These are phyloP conservation scores for Australoheros scitulus DNA, from an alignment of 2,113 vertebrate species.

Conservation along the genomic window DNA sequence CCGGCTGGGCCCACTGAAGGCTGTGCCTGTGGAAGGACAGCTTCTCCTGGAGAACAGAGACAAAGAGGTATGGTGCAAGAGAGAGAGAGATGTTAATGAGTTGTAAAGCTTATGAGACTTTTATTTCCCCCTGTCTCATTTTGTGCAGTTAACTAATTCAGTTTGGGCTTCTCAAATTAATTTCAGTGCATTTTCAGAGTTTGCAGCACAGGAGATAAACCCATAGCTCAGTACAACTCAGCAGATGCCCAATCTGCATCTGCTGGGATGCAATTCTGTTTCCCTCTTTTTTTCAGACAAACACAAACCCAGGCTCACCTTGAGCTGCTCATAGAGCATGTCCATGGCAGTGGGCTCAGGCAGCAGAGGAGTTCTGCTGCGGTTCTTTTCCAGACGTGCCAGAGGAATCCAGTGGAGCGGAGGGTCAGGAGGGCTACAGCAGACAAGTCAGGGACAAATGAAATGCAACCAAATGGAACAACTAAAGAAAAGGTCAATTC, in stretches of 20 bases:
- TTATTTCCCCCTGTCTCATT: slow-evolving; percentile 9
- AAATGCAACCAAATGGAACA: neutral
- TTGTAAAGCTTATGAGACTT: neutral
- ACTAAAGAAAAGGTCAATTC: neutral
- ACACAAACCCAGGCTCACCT: slow-evolving; percentile 52
- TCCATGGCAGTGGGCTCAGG: slow-evolving; percentile 80
- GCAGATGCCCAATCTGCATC: rapidly evolving
- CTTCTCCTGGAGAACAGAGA: slow-evolving; percentile 70
- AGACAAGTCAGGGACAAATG: neutral
- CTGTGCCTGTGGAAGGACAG: slow-evolving; percentile 78
- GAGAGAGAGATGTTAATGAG: neutral
- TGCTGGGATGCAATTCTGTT: neutral
- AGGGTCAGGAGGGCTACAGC: slow-evolving; percentile 60
- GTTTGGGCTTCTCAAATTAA: neutral
- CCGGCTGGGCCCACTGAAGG: slow-evolving; percentile 68
- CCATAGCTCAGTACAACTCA: neutral
- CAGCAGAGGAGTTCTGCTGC: slow-evolving; percentile 70
- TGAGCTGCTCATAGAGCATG: slow-evolving; percentile 74
- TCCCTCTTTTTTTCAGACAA: neutral
- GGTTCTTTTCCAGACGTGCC: slow-evolving; percentile 73
- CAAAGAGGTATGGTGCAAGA: neutral
- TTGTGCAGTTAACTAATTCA: neutral
- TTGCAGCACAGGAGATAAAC: slow-evolving; percentile 7
- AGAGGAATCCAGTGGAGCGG: slow-evolving; percentile 78
- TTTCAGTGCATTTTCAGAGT: neutral